phyloP scores from a whole-genome alignment of 2,888 invertebrate species.

The Hofmannophila pseudospretella region DNA sequence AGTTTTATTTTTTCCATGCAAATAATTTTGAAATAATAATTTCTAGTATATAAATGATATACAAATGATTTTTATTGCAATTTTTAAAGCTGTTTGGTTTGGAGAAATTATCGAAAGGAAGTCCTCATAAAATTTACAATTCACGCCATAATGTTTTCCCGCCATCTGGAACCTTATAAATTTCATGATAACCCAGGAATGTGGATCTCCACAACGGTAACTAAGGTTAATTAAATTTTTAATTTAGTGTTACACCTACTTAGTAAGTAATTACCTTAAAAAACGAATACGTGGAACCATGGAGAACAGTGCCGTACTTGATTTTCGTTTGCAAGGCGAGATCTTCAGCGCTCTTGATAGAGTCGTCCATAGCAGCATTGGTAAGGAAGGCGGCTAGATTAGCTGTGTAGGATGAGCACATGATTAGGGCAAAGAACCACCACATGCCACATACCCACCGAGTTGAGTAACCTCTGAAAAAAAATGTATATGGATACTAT shows the following conservation, averaged over 20 bases:
- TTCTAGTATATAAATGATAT: background rate
- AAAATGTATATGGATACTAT: no score
- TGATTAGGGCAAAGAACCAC: slow-evolving; percentile 97
- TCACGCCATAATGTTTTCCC: no score
- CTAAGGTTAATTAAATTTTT: no score
- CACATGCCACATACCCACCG: slow-evolving; percentile 94
- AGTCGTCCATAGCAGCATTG: slow-evolving; percentile 91
- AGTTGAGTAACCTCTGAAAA: slow-evolving; percentile 89
- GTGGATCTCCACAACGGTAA: no score
- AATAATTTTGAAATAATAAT: no score
- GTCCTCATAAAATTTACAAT: no score
- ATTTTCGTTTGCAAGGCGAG: slow-evolving; percentile 96
- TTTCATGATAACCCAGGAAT: no score
- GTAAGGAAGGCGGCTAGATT: slow-evolving; percentile 96
- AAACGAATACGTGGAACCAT: slow-evolving; percentile 94
- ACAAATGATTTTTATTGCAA: background rate
- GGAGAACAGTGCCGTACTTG: slow-evolving; percentile 94
- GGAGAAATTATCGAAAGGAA: no score
- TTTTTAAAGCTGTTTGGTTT: no score
- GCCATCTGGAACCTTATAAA: no score
- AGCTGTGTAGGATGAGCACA: slow-evolving; percentile 96
- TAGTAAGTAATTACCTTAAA: slow-evolving; percentile 87
- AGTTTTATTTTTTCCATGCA: no score
- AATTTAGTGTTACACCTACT: no score
- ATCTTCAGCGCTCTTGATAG: slow-evolving; percentile 94